phyloP scores from a whole-genome alignment of 2,113 vertebrate species.

The Pterophyllum scalare region DNA sequence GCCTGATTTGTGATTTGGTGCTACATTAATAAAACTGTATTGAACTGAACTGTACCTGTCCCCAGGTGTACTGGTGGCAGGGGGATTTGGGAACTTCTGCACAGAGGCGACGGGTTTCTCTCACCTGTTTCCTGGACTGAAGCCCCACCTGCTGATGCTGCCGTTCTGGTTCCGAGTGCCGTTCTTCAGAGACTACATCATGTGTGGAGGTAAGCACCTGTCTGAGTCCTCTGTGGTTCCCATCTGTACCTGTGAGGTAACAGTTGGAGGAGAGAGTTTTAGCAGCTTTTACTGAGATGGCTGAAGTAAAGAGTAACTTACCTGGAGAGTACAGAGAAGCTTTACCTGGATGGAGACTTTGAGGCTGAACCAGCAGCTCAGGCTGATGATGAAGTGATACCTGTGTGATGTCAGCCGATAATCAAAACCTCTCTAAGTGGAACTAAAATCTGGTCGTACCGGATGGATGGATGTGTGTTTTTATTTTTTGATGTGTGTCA shows the following conservation, averaged over 20 bases:
- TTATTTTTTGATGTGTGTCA: too few species aligned
- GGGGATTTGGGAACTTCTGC: slow-evolving; percentile 86
- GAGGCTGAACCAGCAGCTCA: too few species aligned
- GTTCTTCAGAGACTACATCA: slow-evolving; percentile 85
- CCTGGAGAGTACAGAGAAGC: background rate
- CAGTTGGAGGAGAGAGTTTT: too few species aligned
- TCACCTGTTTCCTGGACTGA: slow-evolving; percentile 78
- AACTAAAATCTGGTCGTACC: too few species aligned
- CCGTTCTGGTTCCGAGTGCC: slow-evolving; percentile 84
- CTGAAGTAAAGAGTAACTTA: background rate
- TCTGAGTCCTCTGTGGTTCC: background rate
- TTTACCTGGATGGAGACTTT: too few species aligned
- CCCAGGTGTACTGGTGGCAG: slow-evolving; percentile 76
- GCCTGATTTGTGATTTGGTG: too few species aligned
- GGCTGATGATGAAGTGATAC: too few species aligned
- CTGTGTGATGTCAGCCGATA: too few species aligned
- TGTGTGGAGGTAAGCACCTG: slow-evolving; percentile 75
- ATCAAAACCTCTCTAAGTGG: too few species aligned
- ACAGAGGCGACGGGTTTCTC: slow-evolving; percentile 82
- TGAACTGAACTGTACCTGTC: background rate
- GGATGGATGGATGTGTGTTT: too few species aligned
- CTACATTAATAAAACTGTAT: too few species aligned
- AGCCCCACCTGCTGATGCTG: slow-evolving; percentile 81
- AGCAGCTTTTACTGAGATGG: too few species aligned
- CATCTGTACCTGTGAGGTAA: background rate